Evolutionary conservation across 2,113 vertebrate genomes (phyloP).

Genomic region (Orientallactaga bullata): DNA sequence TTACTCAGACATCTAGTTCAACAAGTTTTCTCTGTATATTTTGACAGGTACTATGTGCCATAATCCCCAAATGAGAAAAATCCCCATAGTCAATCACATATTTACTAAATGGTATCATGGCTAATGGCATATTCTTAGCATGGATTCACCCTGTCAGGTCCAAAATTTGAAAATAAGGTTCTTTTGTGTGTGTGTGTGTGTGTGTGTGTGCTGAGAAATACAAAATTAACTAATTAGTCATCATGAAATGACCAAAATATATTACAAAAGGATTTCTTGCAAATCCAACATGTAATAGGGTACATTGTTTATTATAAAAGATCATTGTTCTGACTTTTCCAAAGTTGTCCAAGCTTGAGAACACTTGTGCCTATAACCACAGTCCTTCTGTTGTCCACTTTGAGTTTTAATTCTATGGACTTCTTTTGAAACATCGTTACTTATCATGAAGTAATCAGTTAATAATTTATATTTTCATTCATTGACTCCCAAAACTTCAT

Average conservation of each 20-base stretch:
- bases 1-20: slow-evolving; percentile 80
- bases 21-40: slow-evolving; percentile 81
- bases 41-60: slow-evolving; percentile 70
- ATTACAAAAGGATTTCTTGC: slow-evolving; percentile 65
- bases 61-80: slow-evolving; percentile 48
- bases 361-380: slow-evolving; percentile 66
- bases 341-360: slow-evolving; percentile 71
- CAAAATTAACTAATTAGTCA: slow-evolving; percentile 54
- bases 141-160: slow-evolving; percentile 9
- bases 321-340: slow-evolving; percentile 78
- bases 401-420: slow-evolving; percentile 46
- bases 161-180: not conserved
- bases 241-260: slow-evolving; percentile 36
- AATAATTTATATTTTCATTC: slow-evolving; percentile 47
- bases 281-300: slow-evolving; percentile 70
- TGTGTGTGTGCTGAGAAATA: slow-evolving; percentile 2
- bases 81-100: slow-evolving; percentile 3
- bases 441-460: slow-evolving; percentile 45
- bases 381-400: slow-evolving; percentile 64
- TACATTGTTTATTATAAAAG: slow-evolving; percentile 78
- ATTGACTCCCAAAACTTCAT: not conserved
- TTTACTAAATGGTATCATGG: slow-evolving; percentile 7
- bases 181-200: no score
- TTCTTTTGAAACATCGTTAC: slow-evolving; percentile 63
- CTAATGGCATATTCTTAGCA: not conserved